Percentiles rank a stretch among this genome's conserved stretches.
These are phyloP conservation scores for Podarcis muralis DNA, from an alignment of 2,113 vertebrate species.

Conservation along the genomic window DNA sequence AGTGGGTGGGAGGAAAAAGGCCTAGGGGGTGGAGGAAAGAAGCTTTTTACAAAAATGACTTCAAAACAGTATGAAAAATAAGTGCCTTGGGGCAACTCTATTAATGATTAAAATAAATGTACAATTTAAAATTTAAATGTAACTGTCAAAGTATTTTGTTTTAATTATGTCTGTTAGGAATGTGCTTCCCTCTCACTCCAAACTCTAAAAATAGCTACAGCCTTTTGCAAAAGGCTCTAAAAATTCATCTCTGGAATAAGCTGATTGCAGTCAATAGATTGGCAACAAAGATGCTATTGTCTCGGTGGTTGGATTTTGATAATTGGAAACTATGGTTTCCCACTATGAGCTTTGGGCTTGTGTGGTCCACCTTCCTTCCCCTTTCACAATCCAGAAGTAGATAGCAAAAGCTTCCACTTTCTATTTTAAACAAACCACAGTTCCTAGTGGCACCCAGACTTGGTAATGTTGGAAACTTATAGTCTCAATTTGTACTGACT, in stretches of 20 bases:
- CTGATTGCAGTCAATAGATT: not conserved
- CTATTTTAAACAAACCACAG: not conserved
- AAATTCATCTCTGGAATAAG: not conserved
- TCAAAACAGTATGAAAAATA: conserved; percentile 13
- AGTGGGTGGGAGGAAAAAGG: not conserved
- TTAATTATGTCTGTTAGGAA: conserved; percentile 24
- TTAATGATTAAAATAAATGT: conserved; percentile 35
- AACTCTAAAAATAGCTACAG: not conserved
- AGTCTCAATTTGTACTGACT: not conserved
- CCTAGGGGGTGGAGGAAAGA: not conserved
- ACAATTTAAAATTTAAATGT: conserved; percentile 30
- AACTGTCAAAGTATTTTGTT: conserved; percentile 28
- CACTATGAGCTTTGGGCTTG: not conserved
- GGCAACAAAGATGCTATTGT: not conserved
- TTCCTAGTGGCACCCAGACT: not conserved
- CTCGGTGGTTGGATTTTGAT: not conserved
- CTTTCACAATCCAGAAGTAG: not conserved
- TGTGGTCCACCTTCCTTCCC: not conserved
- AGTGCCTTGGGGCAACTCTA: conserved; percentile 14
- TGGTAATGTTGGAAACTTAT: not conserved
- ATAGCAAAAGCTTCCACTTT: not conserved
- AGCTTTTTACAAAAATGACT: conserved; percentile 11
- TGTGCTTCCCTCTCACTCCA: not conserved
- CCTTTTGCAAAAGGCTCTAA: not conserved
- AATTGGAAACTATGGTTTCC: not conserved